Conservation (phyloP, 2,888 invertebrate genomes). For the Harpagoxenus sublaevis region DNA sequence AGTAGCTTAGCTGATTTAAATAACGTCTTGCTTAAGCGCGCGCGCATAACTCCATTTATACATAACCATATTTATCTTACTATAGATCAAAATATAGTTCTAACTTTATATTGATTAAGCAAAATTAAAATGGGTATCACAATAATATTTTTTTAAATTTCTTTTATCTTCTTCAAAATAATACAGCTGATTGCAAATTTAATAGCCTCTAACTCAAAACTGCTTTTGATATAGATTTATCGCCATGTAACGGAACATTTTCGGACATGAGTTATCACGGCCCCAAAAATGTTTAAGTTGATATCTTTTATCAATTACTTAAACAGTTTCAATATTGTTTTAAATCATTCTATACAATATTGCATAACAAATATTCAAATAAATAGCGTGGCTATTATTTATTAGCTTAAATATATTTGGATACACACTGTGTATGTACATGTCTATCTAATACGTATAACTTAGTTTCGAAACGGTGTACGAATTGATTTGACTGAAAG, state of each 20-base stretch:
- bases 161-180: not conserved
- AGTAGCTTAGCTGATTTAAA: conserved; percentile 31
- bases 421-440: not conserved
- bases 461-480: conserved; percentile 17
- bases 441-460: conserved; percentile 28
- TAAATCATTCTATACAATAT: not conserved
- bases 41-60: conserved; percentile 2
- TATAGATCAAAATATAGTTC: not conserved
- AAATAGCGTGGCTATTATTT: not conserved
- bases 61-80: not conserved
- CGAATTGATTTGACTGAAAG: conserved; percentile 39
- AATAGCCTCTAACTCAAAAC: not conserved
- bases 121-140: not conserved
- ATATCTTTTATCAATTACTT: not conserved
- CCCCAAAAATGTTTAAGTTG: not conserved
- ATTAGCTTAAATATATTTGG: conserved; percentile 12
- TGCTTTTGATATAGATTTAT: not conserved
- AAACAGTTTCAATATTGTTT: not conserved
- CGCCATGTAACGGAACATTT: not conserved
- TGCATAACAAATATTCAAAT: not conserved
- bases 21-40: not conserved
- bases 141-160: not conserved
- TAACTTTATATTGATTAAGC: not conserved
- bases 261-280: not conserved
- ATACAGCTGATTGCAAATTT: not conserved